Conservation (phyloP, 2,797 vertebrate species). For the Podarcis lilfordi region DNA sequence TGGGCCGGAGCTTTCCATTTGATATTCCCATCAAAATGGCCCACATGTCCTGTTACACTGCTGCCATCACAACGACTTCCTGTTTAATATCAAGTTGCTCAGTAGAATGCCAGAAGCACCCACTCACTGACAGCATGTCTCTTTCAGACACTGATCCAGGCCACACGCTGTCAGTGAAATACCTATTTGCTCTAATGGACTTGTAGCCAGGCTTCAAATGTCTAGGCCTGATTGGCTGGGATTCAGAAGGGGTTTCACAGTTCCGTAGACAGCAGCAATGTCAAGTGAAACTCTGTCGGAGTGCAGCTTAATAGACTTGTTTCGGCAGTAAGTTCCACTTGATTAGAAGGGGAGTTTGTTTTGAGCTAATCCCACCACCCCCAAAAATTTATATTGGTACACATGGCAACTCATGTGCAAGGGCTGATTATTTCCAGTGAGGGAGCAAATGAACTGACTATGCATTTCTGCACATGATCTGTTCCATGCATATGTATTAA, state of each 20-base stretch:
- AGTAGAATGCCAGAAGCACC: background rate
- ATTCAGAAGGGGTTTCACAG: background rate
- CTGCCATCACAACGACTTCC: background rate
- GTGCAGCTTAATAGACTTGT: conserved; percentile 11
- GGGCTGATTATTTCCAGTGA: background rate
- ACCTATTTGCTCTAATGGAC: conserved; percentile 1
- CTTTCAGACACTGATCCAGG: background rate
- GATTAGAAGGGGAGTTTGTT: background rate
- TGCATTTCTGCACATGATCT: background rate
- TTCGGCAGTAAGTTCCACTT: conserved; percentile 13
- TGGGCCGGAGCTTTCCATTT: background rate
- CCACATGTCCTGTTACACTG: background rate
- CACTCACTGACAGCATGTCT: background rate
- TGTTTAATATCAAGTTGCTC: background rate
- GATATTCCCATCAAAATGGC: background rate
- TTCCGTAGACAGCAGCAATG: background rate
- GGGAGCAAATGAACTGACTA: background rate
- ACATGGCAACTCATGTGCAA: background rate
- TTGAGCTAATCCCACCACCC: background rate
- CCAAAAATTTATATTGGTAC: background rate
- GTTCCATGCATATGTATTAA: background rate
- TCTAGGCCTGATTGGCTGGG: background rate
- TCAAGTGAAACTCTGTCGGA: conserved; percentile 17
- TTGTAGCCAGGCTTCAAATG: conserved; percentile 2
- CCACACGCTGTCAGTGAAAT: background rate